Evolutionary conservation across 2,888 invertebrate genomes (phyloP), one percentile per base, ranked within the genome.

Genomic region (Conus canariensis): DNA sequence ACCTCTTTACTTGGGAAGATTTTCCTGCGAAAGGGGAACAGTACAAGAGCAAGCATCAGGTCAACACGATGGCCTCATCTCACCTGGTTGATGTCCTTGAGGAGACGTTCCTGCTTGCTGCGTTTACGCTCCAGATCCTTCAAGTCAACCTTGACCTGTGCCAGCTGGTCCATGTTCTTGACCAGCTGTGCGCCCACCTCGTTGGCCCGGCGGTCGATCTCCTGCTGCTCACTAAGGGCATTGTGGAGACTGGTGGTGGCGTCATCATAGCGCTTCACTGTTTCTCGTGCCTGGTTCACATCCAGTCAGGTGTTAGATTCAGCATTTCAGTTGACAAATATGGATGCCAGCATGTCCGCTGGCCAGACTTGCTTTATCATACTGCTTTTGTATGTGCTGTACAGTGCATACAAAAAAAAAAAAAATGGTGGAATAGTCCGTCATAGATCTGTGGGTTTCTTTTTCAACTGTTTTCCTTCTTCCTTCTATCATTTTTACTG

Each of bases 21-120:
- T 45, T 45, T 45, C 45, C 45, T 45, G 45, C 45, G 45, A 4
- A 45, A 45, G 45, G 45, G 45, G n/a, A n/a, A n/a, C 45, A 45
- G 45, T 45, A 45, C 45, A 45, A 45, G 45, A 45, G 45, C 45
- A 45, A 4, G 4, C 45, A 45, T 45, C 45, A 45, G 45, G 45
- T 45, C 45, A 45, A 45, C 45, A 45, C 45, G 4, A 45, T 45
- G 45, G 45, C 45, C 45, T 45, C 45, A 45, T 45, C 45, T 45
- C n/a, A 95, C 95, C 93, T 94, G 93, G 87, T 94, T 93, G 64
- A 95, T 94, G 82, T 95, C 95, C 86, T 93, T 91, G 19, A 95
- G 92, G 77, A 95, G 91, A 80, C 93, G 92, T 89, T 95, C 95
- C 90, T 95, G 94, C 89, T 94, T 93, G 30, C 90, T 85, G 80